A percentile compares a stretch with the other conserved stretches of the same genome.
These are phyloP conservation scores for Alcedo quadribrachys DNA, from an alignment of 2,797 vertebrate species.

Conservation along the genomic window DNA sequence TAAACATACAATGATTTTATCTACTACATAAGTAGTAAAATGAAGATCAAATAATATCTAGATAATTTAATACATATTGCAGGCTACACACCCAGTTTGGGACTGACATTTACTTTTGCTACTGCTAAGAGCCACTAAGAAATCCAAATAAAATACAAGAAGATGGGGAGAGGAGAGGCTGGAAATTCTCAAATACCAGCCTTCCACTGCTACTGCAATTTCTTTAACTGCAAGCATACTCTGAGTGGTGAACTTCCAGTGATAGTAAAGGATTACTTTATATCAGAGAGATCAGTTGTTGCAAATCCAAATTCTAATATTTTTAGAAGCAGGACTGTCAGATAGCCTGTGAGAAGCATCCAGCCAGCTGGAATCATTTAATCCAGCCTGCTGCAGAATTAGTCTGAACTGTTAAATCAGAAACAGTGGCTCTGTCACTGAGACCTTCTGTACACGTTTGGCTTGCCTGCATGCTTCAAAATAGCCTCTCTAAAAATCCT, in stretches of 20 bases:
- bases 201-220: neutral
- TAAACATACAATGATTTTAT: neutral
- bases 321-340: slow-evolving; percentile 32
- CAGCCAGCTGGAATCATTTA: neutral
- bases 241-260: neutral
- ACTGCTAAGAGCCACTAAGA: neutral
- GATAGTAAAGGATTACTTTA: slow-evolving; percentile 19
- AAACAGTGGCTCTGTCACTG: neutral
- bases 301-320: slow-evolving; percentile 21
- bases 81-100: neutral
- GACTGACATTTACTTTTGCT: neutral
- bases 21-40: neutral
- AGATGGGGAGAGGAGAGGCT: neutral
- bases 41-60: neutral
- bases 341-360: neutral
- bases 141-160: neutral
- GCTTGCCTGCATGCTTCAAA: neutral
- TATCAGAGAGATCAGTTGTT: slow-evolving; percentile 21
- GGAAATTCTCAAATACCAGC: neutral
- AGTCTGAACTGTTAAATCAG: neutral
- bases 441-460: neutral
- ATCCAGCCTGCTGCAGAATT: slow-evolving; percentile 29
- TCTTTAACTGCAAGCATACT: neutral
- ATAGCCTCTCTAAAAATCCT: neutral
- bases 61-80: neutral